Evolutionary conservation across 2,797 vertebrate species (phyloP).

Genomic region (Gastrophryne carolinensis): DNA sequence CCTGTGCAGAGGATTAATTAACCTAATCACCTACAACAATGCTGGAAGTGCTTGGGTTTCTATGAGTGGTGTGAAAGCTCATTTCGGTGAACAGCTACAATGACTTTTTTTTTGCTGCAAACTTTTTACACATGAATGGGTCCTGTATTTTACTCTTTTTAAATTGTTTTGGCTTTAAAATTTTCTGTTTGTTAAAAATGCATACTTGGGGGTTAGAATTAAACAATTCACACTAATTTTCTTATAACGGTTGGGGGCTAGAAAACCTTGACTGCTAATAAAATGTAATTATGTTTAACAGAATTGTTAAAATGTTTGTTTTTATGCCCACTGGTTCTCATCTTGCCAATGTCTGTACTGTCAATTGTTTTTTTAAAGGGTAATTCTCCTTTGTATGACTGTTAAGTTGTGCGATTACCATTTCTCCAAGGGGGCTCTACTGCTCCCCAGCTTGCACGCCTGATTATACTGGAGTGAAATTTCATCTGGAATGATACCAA

Average conservation of each 20-base stretch:
- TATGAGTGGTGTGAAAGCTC: too few species aligned
- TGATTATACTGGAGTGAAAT: slow-evolving; percentile 18
- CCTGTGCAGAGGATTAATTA: too few species aligned
- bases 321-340: not conserved
- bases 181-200: not conserved
- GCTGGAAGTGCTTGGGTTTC: too few species aligned
- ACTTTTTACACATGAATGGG: not conserved
- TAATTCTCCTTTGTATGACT: slow-evolving; percentile 1
- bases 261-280: not conserved
- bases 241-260: not conserved
- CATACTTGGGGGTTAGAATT: not conserved
- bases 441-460: slow-evolving; percentile 15
- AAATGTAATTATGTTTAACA: not conserved
- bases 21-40: too few species aligned
- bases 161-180: not conserved
- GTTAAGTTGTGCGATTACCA: not conserved
- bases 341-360: slow-evolving; percentile 11
- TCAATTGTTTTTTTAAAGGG: not conserved
- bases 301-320: not conserved
- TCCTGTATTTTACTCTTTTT: not conserved
- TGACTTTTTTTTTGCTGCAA: not conserved
- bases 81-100: not conserved
- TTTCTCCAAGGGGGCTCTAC: not conserved
- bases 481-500: slow-evolving; percentile 33
- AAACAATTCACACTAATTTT: not conserved